Conservation (phyloP, 2,888 invertebrate genomes). For the Graphium colonna region DNA sequence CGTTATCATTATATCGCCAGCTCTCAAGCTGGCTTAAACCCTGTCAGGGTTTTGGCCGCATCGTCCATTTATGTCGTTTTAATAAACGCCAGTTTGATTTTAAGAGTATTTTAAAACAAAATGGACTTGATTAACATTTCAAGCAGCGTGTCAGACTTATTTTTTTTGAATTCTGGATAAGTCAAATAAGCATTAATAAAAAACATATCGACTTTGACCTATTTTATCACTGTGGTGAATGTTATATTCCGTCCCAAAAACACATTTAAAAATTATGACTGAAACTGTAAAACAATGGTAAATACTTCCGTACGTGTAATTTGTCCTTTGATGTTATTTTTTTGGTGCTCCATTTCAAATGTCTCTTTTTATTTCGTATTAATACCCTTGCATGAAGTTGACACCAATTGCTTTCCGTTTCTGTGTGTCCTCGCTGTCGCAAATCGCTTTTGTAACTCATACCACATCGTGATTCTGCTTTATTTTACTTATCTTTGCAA, state of each 20-base stretch:
- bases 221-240: no score
- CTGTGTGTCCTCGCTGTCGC: slow-evolving; percentile 7
- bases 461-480: slow-evolving; percentile 13
- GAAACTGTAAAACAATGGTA: no score
- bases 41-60: neutral
- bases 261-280: no score
- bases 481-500: slow-evolving; percentile 1
- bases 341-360: neutral
- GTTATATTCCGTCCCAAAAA: no score
- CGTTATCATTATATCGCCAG: slow-evolving; percentile 5
- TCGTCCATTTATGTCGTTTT: neutral
- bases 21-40: neutral
- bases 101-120: no score
- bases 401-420: neutral
- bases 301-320: neutral
- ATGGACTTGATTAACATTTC: no score
- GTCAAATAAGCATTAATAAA: no score
- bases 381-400: slow-evolving; percentile 6
- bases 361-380: slow-evolving; percentile 8
- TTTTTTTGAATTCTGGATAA: no score
- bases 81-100: neutral
- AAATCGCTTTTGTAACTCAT: slow-evolving; percentile 18
- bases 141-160: no score
- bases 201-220: no score
- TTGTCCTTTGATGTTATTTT: neutral